Evolutionary conservation across 2,113 vertebrate genomes (phyloP), one percentile per base, ranked within the genome.

Genomic region (Hymenochirus boettgeri): DNA sequence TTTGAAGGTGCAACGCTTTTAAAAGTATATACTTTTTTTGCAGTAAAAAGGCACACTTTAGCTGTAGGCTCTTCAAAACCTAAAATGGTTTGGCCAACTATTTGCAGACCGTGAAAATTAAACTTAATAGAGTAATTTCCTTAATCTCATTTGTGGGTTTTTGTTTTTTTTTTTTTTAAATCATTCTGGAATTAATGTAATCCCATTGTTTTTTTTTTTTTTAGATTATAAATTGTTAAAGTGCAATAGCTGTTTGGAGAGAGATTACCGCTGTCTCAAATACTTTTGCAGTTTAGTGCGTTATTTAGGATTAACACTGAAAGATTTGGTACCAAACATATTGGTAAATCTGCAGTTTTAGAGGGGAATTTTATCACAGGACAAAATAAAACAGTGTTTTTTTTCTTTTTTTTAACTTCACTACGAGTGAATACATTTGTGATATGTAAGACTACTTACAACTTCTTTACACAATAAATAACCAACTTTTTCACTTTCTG

Each of bases 401-500:
- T 59, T 52, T 42, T n/a, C n/a, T n/a, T 6, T 9, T 59, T 59
- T 57, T 67, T 53, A 53, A 47, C 50, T 69, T 69, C 65, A 69
- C 65, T 69, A 69, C 35, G 57, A 69, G 65, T 69, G 65, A 69
- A 69, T 69, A 69, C 65, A 52, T 60, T 60, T 64, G 52, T 26
- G 29, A 60, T 69, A 59, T 60, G 65, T 69, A 69, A 69, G 64
- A 69, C 57, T 60, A 60, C 65, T 60, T 69, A 69, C 65, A 69
- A 60, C 65, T 60, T 58, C 46, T 48, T 69, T 66, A 59, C 47
- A 50, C 64, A 66, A 57, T 53, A 42, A 42, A 42, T 42, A 59
- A 26, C 56, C 56, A 59, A 46, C 24, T 69, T 59, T 42, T 69
- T 60, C 65, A 55, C 52, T 64, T 64, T 69, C 65, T 53, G 15